These are phyloP conservation scores for Platyrinchus mystaceus DNA, from an alignment of 2,797 vertebrate species.

Conservation along the genomic window DNA sequence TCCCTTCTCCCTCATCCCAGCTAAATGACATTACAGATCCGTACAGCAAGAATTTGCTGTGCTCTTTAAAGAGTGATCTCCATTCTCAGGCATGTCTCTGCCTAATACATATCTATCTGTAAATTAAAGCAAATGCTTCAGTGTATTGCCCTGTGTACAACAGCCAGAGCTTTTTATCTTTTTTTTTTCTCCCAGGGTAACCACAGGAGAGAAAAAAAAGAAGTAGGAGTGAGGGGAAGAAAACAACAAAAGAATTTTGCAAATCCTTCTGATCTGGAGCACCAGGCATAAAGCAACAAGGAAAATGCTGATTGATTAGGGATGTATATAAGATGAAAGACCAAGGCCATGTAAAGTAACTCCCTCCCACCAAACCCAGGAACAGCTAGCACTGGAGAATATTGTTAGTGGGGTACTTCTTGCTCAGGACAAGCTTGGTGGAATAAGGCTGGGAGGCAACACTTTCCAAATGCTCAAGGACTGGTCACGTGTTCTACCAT, in stretches of 20 bases:
- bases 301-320: slow-evolving; percentile 55
- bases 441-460: neutral
- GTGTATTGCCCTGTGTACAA: slow-evolving; percentile 13
- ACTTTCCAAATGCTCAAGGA: neutral
- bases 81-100: slow-evolving; percentile 22
- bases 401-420: neutral
- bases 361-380: neutral
- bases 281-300: slow-evolving; percentile 52
- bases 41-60: neutral
- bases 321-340: slow-evolving; percentile 36
- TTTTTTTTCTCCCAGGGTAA: slow-evolving; percentile 20
- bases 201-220: neutral
- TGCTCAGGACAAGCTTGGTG: neutral
- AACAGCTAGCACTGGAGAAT: neutral
- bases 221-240: neutral
- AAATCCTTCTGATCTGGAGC: slow-evolving; percentile 36
- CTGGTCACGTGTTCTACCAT: neutral
- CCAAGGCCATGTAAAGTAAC: slow-evolving; percentile 60
- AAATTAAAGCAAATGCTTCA: slow-evolving; percentile 54
- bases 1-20: neutral
- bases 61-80: slow-evolving; percentile 34
- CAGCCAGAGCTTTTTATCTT: slow-evolving; percentile 60
- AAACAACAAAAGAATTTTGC: slow-evolving; percentile 67
- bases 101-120: slow-evolving; percentile 34
- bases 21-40: neutral